phyloP scores from a whole-genome alignment of 2,888 invertebrate species.

The Mystacides longicornis region DNA sequence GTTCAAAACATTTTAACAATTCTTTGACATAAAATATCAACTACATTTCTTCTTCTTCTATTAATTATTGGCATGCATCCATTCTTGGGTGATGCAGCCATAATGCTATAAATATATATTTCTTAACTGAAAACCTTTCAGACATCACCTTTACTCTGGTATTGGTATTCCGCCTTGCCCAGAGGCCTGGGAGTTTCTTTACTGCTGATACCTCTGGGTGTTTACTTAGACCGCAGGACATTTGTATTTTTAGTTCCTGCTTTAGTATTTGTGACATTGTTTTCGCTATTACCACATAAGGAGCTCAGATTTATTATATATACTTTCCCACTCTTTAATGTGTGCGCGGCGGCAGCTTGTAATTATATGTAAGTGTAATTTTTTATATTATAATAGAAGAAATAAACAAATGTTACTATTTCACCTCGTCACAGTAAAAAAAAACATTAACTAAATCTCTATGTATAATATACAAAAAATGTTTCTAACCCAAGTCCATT shows the following conservation, averaged over 20 bases:
- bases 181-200: conserved; percentile 79
- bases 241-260: conserved; percentile 63
- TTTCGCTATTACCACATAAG: conserved; percentile 95
- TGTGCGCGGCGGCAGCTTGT: conserved; percentile 81
- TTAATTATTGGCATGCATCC: too few species aligned
- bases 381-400: too few species aligned
- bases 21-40: not conserved
- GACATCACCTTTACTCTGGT: conserved; percentile 95
- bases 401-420: too few species aligned
- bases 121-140: conserved; percentile 33
- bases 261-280: conserved; percentile 75
- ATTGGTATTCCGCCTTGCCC: conserved; percentile 95
- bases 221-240: conserved; percentile 64
- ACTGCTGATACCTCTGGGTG: conserved; percentile 70
- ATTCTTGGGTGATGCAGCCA: too few species aligned
- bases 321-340: conserved; percentile 88
- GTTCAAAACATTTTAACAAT: too few species aligned
- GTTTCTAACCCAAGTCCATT: too few species aligned
- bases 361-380: conserved; percentile 71
- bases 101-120: not conserved
- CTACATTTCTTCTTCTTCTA: not conserved
- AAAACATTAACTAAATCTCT: too few species aligned
- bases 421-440: too few species aligned
- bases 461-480: too few species aligned
- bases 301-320: conserved; percentile 97